A percentile compares a stretch with the other conserved stretches of the same genome.
Evolutionary conservation across 2,888 invertebrate genomes (phyloP).

Genomic region (Ophonus ardosiacus): DNA sequence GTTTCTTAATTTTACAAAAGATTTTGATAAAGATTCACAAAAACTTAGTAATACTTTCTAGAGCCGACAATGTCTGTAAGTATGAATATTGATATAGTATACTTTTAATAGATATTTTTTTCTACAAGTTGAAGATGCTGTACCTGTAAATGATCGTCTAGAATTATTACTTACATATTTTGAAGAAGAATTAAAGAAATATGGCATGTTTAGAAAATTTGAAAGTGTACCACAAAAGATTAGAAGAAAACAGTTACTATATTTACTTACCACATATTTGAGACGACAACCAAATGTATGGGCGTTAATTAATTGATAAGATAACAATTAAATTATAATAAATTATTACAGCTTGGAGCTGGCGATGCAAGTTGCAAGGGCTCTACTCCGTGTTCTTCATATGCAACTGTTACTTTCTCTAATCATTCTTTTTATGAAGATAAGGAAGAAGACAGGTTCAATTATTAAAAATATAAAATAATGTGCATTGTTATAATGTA

Average conservation of each 20-base stretch:
- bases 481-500: background rate
- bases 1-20: background rate
- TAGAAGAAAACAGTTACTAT: background rate
- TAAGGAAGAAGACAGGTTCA: background rate
- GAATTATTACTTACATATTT: background rate
- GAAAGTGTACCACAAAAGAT: background rate
- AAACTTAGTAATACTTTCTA: background rate
- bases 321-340: background rate
- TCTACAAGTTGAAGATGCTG: background rate
- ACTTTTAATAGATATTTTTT: background rate
- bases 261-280: background rate
- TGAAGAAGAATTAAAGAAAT: background rate
- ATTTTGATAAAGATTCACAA: slow-evolving; percentile 8
- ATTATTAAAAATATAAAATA: background rate
- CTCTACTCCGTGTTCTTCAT: background rate
- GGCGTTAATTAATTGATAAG: background rate
- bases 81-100: background rate
- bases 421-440: background rate
- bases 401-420: background rate
- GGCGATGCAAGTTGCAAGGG: background rate
- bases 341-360: slow-evolving; percentile 1
- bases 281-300: background rate
- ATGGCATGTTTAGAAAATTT: slow-evolving; percentile 2
- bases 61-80: background rate
- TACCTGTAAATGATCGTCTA: background rate